Conservation (phyloP, 2,113 vertebrate genomes). For the Oenanthe oenanthe region DNA sequence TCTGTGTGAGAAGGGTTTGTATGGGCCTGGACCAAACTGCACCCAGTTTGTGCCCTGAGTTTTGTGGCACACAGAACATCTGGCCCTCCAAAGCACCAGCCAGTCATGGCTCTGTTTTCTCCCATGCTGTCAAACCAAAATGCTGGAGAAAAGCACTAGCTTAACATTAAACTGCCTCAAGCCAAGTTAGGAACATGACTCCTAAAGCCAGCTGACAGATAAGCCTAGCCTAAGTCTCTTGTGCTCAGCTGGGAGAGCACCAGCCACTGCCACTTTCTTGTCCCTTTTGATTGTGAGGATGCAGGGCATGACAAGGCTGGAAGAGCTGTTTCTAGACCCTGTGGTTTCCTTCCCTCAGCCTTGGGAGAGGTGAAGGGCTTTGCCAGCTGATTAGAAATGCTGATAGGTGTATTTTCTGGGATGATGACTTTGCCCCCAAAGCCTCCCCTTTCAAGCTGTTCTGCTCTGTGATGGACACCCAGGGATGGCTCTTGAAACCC, state of each 20-base stretch:
- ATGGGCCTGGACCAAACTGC: not conserved
- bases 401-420: not conserved
- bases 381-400: not conserved
- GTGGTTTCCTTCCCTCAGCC: not conserved
- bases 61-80: not conserved
- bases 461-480: not conserved
- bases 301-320: not conserved
- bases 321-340: not conserved
- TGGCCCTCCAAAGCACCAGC: not conserved
- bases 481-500: not conserved
- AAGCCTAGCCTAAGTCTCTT: not conserved
- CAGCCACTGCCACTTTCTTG: not conserved
- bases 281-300: not conserved
- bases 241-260: not conserved
- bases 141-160: not conserved
- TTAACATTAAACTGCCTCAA: not conserved
- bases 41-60: not conserved
- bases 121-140: not conserved
- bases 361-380: conserved; percentile 4
- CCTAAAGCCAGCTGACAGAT: not conserved
- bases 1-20: not conserved
- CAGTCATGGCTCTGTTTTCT: not conserved
- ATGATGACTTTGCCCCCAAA: not conserved
- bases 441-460: not conserved
- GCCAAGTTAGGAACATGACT: not conserved